Conservation (phyloP, 2,797 vertebrate genomes). For the Falco rusticolus region DNA sequence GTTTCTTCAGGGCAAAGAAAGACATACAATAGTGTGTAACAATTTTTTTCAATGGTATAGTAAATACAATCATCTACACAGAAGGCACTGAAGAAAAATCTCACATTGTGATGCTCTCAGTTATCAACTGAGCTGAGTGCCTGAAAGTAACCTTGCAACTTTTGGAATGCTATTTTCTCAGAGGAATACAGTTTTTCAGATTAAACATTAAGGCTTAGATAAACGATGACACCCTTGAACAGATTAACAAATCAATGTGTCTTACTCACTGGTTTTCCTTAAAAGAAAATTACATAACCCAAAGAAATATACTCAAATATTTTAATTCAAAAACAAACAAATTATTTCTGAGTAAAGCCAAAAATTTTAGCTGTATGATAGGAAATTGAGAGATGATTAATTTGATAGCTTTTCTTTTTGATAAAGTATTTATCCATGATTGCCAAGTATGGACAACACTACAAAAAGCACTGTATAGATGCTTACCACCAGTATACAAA, state of each 20-base stretch:
- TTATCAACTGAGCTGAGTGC: background rate
- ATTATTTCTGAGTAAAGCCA: background rate
- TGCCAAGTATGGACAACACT: background rate
- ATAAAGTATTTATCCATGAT: background rate
- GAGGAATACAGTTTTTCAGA: background rate
- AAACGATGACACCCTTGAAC: background rate
- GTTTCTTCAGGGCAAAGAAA: constrained; percentile 15
- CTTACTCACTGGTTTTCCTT: background rate
- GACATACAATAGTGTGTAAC: background rate
- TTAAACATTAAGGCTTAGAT: constrained; percentile 7
- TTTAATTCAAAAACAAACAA: background rate
- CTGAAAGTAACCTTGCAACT: constrained; percentile 16
- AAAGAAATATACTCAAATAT: background rate
- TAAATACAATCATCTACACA: constrained; percentile 20
- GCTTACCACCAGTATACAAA: background rate
- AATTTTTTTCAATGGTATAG: background rate
- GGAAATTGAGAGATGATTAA: background rate
- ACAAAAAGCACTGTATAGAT: background rate
- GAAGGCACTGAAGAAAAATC: constrained; percentile 18
- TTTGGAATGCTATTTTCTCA: constrained; percentile 9
- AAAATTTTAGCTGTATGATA: background rate
- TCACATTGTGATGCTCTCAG: background rate
- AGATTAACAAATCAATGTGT: constrained; percentile 13
- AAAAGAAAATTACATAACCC: background rate
- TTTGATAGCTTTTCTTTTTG: background rate